These are phyloP conservation scores for Manacus vitellinus DNA, from an alignment of 2,113 vertebrate species.

Conservation along the genomic window DNA sequence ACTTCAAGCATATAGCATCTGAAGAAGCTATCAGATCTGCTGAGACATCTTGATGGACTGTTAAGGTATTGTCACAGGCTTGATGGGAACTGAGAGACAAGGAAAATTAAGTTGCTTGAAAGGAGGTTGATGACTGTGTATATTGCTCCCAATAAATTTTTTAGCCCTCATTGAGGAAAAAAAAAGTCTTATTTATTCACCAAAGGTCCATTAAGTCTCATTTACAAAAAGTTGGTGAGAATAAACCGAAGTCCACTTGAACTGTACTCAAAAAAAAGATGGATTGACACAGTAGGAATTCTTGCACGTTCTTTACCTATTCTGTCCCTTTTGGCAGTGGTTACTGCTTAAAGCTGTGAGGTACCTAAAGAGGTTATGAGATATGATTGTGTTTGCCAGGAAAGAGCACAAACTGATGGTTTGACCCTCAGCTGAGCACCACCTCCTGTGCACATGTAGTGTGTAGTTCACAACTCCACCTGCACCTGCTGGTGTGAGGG, in stretches of 20 bases:
- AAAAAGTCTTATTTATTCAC: not conserved
- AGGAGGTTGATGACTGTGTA: not conserved
- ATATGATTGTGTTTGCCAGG: not conserved
- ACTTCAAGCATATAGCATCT: constrained; percentile 53
- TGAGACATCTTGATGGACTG: constrained; percentile 37
- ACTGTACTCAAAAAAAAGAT: not conserved
- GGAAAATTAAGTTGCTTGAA: not conserved
- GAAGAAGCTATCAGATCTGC: constrained; percentile 61
- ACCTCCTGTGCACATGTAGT: not conserved
- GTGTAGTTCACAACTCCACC: not conserved
- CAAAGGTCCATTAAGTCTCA: not conserved
- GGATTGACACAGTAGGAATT: not conserved
- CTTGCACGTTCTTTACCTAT: not conserved
- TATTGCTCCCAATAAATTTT: not conserved
- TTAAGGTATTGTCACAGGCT: constrained; percentile 48
- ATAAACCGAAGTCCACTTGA: not conserved
- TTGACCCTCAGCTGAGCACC: not conserved
- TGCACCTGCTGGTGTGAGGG: not conserved
- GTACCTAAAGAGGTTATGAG: not conserved
- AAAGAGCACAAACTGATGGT: not conserved
- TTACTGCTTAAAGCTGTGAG: not conserved
- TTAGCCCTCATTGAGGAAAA: accelerated
- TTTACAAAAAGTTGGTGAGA: not conserved
- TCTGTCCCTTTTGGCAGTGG: not conserved
- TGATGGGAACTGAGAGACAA: not conserved